Evolutionary conservation across 2,888 invertebrate genomes (phyloP), one percentile per base, ranked within the genome.

Genomic region (Choristoneura rosaceana): DNA sequence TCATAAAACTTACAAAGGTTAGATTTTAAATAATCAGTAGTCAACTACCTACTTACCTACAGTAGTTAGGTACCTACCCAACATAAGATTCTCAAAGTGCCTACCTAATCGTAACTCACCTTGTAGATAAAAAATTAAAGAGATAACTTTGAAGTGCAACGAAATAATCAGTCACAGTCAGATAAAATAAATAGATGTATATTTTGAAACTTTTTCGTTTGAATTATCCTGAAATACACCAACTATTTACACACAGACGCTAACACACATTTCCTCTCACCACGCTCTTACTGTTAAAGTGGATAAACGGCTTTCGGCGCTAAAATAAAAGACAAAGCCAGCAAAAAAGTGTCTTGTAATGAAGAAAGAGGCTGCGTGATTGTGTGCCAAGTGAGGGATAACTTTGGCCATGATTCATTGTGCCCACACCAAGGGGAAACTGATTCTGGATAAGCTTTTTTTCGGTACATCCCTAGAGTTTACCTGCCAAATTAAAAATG

Each of bases 301-400:
- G 79, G 78, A 80, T 82, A 81, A 81, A 81, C 80, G 80, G 77
- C 78, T 82, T 80, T 79, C 76, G 75, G 65, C 76, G 74, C 76
- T 80, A 80, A 81, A 82, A 81, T 77, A 80, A 79, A 80, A 77
- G 77, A 75, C 77, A 74, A 77, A 77, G 75, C 69, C 71, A 62
- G 78, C 73, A 71, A 81, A 81, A 81, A 85, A 81, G 79, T 81
- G 79, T 79, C 80, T 78, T 81, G 81, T 83, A 85, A 84, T 83
- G 82, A 84, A 82, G 81, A 84, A 82, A 80, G 81, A 84, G 83
- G 80, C 78, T 74, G 74, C 81, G 81, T 80, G 80, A 85, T 85
- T 82, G 83, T 82, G 81, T 85, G 85, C 82, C 81, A 84, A 86
- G 81, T 82, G 81, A 79, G 81, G 79, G 80, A 81, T 81, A 85